Base-by-base conservation (phyloP, 2,888 invertebrate species). In the Cataglyphis livida region DNA sequence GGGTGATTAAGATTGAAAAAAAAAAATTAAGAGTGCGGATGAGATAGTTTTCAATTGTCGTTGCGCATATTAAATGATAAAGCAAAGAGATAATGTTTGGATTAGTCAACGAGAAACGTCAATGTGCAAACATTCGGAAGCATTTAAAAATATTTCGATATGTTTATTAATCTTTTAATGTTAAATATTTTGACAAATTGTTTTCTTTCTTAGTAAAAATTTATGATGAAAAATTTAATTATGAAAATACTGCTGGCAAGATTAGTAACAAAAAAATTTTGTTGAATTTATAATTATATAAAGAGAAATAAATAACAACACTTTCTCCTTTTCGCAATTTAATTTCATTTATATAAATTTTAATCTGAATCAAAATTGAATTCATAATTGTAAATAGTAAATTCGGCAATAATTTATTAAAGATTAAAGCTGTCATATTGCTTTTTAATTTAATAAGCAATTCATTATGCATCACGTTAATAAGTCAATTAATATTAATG, bases 1-100 rank as follows among this genome's bases (percentile, higher is more conserved):
- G 87, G 89, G 88, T 90, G 93, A 92, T 92, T 91, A 91, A 90
- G 90, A 89, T 84, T 84, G 89, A 89, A 91, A 92, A 92, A 91
- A 25, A 92, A 89, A 90, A 90, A 90, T 86, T 88, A 70, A 57
- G 71, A 75, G 88, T 75, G 57, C 84, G 87, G 85, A 82, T 75
- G 83, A 84, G 84, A 83, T 87, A 88, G 87, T 83, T 85, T 91
- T 91, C 85, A 87, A 88, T 91, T 87, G 73, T 81, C 85, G 73
- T 25, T 25, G 68, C 64, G 62, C n/a, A 7, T 88, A 84, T 84
- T 84, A 81, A 88, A 61, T 12, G 38, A 70, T 79, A 51, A 82
- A 32, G 28, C 28, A 35, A 10, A 21, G 21, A 66, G 48, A 41
- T 70, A 41, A 71, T 7, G 32, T 28, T 70, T 44, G 41, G 41